Evolutionary conservation across 2,888 invertebrate genomes (phyloP), one percentile per base, ranked within the genome.

Genomic region (Chrysolina haemoptera): DNA sequence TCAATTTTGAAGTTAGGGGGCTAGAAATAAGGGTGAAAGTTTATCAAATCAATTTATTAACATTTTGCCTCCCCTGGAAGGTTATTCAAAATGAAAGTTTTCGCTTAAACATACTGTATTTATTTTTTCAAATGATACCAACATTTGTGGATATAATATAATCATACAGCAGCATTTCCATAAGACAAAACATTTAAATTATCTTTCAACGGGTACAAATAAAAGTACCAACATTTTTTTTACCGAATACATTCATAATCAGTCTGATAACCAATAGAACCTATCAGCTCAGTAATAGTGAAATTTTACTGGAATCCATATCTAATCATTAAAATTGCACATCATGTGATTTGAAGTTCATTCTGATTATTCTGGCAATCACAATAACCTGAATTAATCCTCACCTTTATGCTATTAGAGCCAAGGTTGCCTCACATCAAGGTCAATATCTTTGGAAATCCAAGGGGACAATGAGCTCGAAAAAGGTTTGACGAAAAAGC

Each of bases 321-420:
- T 59, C 59, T 59, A 59, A 59, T 59, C 59, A 59, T 12, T 27
- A 59, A 59, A 59, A 59, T 35, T 27, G n/a, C 27, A 12, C 27
- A 16, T 16, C 59, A 59, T 59, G 27, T 59, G 59, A 53, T 53
- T 53, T 18, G 53, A 53, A 53, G 53, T 22, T 53, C 53, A 18
- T 27, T 59, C n/a, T 27, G 14, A 59, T 59, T 9, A 59, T 59
- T 27, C 59, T 35, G 27, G 59, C 35, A 59, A 12, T 35, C 11
- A 59, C 59, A 59, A 59, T 59, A 35, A 59, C 59, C 59, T 35
- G 35, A 59, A 59, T 59, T 11, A 59, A 59, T 27, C 59, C 59
- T 59, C n/a, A 35, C 59, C 59, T 59, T 14, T 27, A 11, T 27
- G 27, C 27, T 59, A 59, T 59, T 59, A 22, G 59, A 59, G 59